Evolutionary conservation across 2,797 vertebrate species (phyloP), one percentile per base, ranked within the genome.

Genomic region (Mergus octosetaceus): DNA sequence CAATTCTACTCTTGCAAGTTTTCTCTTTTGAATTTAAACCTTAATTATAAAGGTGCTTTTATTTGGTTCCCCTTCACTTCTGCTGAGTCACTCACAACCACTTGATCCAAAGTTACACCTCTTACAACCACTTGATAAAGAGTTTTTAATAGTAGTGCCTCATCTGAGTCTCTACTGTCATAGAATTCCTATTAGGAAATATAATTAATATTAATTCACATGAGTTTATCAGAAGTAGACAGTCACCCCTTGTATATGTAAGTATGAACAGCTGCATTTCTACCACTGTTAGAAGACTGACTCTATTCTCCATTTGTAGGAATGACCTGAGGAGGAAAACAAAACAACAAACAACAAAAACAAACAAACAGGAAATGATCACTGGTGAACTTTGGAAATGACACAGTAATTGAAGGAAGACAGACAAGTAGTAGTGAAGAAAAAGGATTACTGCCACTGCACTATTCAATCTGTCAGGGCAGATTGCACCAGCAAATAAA

Each of bases 11-110:
- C 27, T 15, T 9, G 1, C 8, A 86, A 60, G 3, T 56, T 85
- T 86, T 87, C 27, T 81, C 16, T 73, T 90, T 64, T 88, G 41
- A 87, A 75, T 90, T 90, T 73, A 93, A 93, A 70, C 17, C 25
- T 78, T 88, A 56, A 66, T 86, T 90, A 81, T 24, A 38, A 24
- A 93, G 27, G 43, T 90, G 7, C 1, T 86, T 57, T 84, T 91
- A 65, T 80, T 90, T 84, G 6, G 12, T 81, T 75, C 32, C 11
- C 8, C 34, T 69, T 83, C 16, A 10, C 75, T 92, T 94, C 76
- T 80, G 4, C 39, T 89, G 69, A 39, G 32, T 77, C 43, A 38
- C 19, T 90, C 25, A 36, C n/a, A 85, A 45, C 3, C 10, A 41
- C 34, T 85, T 71, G 41, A 79, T 65, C 39, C 12, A 27, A 71